Evolutionary conservation across 92 coral and sea anemone species (phyloP), one percentile per base, ranked within the genome.

Genomic region (Phymanthus crucifer): DNA sequence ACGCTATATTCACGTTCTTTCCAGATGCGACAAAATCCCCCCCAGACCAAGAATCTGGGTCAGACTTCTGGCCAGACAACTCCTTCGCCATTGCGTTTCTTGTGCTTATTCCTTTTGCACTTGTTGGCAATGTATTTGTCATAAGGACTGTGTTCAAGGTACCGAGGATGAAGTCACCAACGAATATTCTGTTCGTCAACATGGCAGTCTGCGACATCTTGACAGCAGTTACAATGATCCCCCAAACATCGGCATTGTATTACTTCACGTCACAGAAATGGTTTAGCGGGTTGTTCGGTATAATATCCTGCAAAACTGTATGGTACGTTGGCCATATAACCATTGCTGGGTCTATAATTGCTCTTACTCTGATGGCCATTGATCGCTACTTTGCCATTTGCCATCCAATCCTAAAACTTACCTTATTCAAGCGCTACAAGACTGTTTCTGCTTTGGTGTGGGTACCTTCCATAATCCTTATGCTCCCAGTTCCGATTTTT

Each of bases 361-460:
- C 79, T 11, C 68, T 75, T 14, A 38, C 45, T 46, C 66, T 75
- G 24, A 75, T 75, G 79, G 79, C 79, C 23, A 14, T 54, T 48
- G 79, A 75, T 48, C 46, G 79, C 9, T 75, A 47, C 79, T 75
- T 75, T 52, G 79, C 79, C 27, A 75, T 75, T 13, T 57, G 54
- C 24, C 40, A 9, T 52, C 79, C 79, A 31, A 23, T 75, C 14
- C 3, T 2, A 24, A 50, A 33, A 7, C 7, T 75, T 4, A 32
- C 66, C 58, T 75, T 75, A 38, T 75, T 75, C 40, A 46, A 52
- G 40, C 69, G 70, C 16, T 75, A 11, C 68, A 75, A 75, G 68
- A 67, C 52, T 40, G 38, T 75, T 34, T 47, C 79, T 4, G 29
- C 19, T 37, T 3, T 75, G 34, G 68, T 75, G 32, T 75, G 79